Percentiles rank a stretch among this genome's conserved stretches.
These are phyloP conservation scores for Eubasilissa regina DNA, from an alignment of 1,140 invertebrate species.

Conservation along the genomic window DNA sequence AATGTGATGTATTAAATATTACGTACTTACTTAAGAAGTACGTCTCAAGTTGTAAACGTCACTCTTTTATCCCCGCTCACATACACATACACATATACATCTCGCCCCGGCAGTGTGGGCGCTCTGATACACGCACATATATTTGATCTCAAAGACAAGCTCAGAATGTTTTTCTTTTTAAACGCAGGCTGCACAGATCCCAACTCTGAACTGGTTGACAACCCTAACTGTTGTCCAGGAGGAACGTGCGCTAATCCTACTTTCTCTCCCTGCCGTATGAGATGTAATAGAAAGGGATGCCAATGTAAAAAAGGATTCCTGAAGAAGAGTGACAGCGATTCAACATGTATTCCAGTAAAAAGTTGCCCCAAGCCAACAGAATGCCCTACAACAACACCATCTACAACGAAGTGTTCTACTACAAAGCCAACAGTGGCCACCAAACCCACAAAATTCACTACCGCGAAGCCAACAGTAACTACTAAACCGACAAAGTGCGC, in stretches of 20 bases:
- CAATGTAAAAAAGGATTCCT: conserved; percentile 52
- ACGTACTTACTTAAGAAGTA: too few species aligned
- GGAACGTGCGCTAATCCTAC: conserved; percentile 42
- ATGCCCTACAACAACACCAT: too few species aligned
- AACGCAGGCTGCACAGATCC: conserved; percentile 38
- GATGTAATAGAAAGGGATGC: conserved; percentile 19
- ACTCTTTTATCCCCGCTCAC: too few species aligned
- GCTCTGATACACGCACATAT: background rate
- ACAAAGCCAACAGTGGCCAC: too few species aligned
- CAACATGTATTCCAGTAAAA: conserved; percentile 37
- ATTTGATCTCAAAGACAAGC: background rate
- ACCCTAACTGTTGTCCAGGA: conserved; percentile 45
- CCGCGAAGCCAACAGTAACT: too few species aligned
- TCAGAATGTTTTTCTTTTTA: background rate
- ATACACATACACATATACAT: too few species aligned
- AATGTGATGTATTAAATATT: too few species aligned
- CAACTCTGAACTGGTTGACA: conserved; percentile 41
- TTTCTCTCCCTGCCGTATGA: conserved; percentile 30
- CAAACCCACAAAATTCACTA: too few species aligned
- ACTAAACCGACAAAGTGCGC: too few species aligned
- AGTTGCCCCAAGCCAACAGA: background rate
- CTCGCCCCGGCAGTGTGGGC: too few species aligned
- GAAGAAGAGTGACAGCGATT: conserved; percentile 29
- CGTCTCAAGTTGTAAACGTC: too few species aligned
- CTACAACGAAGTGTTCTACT: too few species aligned